Conservation (phyloP, 2,797 vertebrate species). For the Catharus ustulatus region DNA sequence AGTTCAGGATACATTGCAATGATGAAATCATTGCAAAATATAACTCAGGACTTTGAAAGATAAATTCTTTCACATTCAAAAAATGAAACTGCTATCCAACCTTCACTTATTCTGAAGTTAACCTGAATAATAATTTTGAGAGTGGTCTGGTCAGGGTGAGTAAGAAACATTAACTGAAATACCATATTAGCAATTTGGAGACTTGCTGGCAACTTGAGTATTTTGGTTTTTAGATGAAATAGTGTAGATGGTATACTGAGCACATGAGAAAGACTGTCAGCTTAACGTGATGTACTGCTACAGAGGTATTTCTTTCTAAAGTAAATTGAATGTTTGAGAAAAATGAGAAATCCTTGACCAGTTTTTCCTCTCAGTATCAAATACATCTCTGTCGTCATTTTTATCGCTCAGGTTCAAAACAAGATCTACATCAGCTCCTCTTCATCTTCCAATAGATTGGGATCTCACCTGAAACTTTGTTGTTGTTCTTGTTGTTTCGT, state of each 20-base stretch:
- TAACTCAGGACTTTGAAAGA: slow-evolving; percentile 3
- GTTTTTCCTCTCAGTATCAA: not conserved
- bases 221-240: not conserved
- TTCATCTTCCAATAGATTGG: not conserved
- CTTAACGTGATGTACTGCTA: not conserved
- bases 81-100: not conserved
- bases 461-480: not conserved
- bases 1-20: slow-evolving; percentile 6
- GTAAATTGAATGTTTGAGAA: not conserved
- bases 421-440: not conserved
- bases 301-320: not conserved
- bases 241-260: not conserved
- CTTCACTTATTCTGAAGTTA: not conserved
- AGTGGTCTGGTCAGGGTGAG: not conserved
- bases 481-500: not conserved
- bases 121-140: not conserved
- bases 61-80: not conserved
- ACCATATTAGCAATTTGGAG: not conserved
- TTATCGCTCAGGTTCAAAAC: not conserved
- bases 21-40: slow-evolving; percentile 26
- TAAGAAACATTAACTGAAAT: slow-evolving; percentile 9
- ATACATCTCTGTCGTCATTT: not conserved
- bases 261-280: not conserved
- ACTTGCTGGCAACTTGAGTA: not conserved
- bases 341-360: not conserved